A percentile compares a stretch with the other conserved stretches of the same genome.
Evolutionary conservation across 2,113 vertebrate species (phyloP).

Genomic region (Bombycilla garrulus): DNA sequence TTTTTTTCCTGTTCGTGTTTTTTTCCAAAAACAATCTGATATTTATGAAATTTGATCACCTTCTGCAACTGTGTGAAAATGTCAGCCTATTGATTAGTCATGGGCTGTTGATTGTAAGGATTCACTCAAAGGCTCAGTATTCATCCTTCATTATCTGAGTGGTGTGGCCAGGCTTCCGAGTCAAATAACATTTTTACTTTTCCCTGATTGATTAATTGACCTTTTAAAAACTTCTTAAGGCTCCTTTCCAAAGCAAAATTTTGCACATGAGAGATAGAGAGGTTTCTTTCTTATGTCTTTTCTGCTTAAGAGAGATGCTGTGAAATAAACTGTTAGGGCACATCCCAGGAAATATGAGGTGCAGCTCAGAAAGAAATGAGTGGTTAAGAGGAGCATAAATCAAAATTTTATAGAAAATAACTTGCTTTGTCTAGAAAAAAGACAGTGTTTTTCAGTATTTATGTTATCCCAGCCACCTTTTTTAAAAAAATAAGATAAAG

Average conservation of each 20-base stretch:
- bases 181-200: conserved; percentile 59
- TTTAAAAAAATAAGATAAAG: background rate
- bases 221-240: conserved; percentile 52
- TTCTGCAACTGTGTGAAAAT: conserved; percentile 55
- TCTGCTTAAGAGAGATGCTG: background rate
- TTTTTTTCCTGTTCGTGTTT: rapidly evolving
- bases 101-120: conserved; percentile 40
- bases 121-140: conserved; percentile 28
- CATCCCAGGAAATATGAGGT: background rate
- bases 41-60: conserved; percentile 54
- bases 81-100: conserved; percentile 53
- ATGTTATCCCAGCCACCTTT: background rate
- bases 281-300: background rate
- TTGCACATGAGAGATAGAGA: background rate
- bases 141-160: conserved; percentile 40
- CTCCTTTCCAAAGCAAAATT: conserved; percentile 33
- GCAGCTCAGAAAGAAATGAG: background rate
- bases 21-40: background rate
- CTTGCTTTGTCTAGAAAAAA: background rate
- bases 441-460: background rate
- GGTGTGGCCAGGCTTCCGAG: background rate
- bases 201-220: conserved; percentile 61
- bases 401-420: background rate
- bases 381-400: background rate
- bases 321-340: background rate